Percentiles rank a stretch among this genome's conserved stretches.
These are phyloP conservation scores for Heteromormyrus szaboi DNA, from an alignment of 2,797 vertebrate genomes.

Conservation along the genomic window DNA sequence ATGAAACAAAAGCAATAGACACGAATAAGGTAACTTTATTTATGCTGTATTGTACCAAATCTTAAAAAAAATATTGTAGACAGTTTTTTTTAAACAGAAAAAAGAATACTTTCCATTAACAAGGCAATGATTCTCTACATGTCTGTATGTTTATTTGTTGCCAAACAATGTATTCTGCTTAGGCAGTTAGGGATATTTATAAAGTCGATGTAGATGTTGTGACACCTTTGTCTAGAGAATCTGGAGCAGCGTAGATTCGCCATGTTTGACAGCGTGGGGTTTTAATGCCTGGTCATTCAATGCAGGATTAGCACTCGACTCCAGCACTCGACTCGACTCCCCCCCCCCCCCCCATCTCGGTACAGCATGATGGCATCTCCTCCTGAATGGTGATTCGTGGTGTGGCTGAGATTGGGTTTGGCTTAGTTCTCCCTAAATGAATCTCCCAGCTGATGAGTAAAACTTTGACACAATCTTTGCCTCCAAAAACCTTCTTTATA, in stretches of 20 bases:
- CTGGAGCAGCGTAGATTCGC: background rate
- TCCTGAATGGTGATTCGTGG: background rate
- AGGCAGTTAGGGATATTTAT: background rate
- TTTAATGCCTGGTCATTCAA: background rate
- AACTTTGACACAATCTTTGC: background rate
- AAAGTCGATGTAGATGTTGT: background rate
- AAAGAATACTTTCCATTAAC: background rate
- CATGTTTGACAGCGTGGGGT: background rate
- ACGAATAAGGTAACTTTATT: conserved; percentile 44
- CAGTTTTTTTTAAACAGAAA: conserved; percentile 1
- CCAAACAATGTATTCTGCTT: background rate
- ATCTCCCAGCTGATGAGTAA: background rate
- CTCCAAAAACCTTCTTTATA: background rate
- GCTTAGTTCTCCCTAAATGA: background rate
- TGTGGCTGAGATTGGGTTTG: background rate
- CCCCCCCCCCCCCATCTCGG: background rate
- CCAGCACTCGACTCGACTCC: background rate
- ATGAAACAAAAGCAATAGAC: background rate
- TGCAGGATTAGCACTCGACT: background rate
- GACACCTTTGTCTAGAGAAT: background rate
- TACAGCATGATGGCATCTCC: background rate
- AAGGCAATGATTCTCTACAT: background rate
- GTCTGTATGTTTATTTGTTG: background rate
- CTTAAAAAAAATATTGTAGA: conserved; percentile 32
- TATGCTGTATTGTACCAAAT: conserved; percentile 63